phyloP scores from a whole-genome alignment of 2,888 invertebrate species.

The Parochlus steinenii region DNA sequence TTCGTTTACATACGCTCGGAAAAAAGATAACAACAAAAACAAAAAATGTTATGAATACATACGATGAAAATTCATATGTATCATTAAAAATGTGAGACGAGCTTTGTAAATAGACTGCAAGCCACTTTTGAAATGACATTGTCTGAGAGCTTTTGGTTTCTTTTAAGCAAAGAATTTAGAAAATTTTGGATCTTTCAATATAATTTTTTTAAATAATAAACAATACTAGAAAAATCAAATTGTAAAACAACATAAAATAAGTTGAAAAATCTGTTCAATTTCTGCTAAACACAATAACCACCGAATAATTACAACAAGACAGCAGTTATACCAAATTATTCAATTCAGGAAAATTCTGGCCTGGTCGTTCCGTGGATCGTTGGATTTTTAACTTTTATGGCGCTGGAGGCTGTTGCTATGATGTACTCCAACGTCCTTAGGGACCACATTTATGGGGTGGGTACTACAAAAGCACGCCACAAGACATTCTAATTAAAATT shows the following conservation, averaged over 20 bases:
- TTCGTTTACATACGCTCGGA: too few relatives aligned
- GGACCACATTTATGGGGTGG: conserved; percentile 67
- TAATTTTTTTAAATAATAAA: conserved; percentile 1
- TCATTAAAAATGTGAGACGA: too few relatives aligned
- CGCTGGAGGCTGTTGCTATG: conserved; percentile 63
- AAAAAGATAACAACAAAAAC: too few relatives aligned
- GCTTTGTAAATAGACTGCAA: too few relatives aligned
- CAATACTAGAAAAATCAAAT: not conserved
- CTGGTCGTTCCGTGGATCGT: conserved; percentile 64
- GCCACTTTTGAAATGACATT: too few relatives aligned
- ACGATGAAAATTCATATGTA: too few relatives aligned
- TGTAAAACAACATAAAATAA: conserved; percentile 4
- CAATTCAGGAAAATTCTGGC: conserved; percentile 53
- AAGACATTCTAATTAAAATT: conserved; percentile 9
- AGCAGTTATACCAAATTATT: too few relatives aligned
- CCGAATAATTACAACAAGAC: too few relatives aligned
- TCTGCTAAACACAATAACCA: not conserved
- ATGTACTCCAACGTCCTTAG: conserved; percentile 66
- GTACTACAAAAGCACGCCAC: conserved; percentile 16
- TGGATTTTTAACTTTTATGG: conserved; percentile 65
- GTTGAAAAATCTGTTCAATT: conserved; percentile 7
- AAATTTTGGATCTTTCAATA: not conserved
- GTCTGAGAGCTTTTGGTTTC: too few relatives aligned
- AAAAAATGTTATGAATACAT: too few relatives aligned
- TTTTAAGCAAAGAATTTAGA: too few relatives aligned